Conservation (phyloP, 2,113 vertebrate genomes). For the Laterallus jamaicensis region DNA sequence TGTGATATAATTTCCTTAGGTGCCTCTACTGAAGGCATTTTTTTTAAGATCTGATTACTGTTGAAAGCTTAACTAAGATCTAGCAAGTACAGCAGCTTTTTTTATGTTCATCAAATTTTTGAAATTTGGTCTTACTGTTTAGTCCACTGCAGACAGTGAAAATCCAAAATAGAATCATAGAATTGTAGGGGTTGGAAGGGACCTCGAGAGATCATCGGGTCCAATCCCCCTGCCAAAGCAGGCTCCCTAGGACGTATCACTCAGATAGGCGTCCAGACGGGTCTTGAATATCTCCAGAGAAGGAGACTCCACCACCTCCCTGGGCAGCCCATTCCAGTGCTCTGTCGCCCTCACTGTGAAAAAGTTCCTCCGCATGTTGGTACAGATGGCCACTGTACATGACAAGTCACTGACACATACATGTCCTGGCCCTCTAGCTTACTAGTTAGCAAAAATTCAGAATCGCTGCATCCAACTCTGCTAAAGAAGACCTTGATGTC, state of each 20-base stretch:
- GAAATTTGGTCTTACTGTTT: background rate
- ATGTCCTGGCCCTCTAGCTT: accelerated
- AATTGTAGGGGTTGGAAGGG: no score
- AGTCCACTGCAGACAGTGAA: background rate
- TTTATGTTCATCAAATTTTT: background rate
- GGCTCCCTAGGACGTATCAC: no score
- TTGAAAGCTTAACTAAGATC: background rate
- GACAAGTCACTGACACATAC: background rate
- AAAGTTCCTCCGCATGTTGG: no score
- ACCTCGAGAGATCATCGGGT: no score
- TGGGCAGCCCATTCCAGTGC: no score
- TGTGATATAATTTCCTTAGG: background rate
- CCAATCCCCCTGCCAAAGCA: no score
- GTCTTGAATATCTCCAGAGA: no score
- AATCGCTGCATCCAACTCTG: background rate
- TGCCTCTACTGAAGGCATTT: background rate
- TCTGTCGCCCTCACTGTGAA: no score
- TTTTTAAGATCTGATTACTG: background rate
- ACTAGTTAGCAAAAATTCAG: background rate
- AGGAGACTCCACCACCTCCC: no score
- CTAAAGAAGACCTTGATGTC: background rate
- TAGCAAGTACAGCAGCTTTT: background rate
- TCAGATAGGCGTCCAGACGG: no score
- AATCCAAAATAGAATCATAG: background rate
- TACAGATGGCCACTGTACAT: no score